These are phyloP conservation scores for Brachionus manjavacas DNA, from an alignment of 1,140 invertebrate genomes.

Conservation along the genomic window DNA sequence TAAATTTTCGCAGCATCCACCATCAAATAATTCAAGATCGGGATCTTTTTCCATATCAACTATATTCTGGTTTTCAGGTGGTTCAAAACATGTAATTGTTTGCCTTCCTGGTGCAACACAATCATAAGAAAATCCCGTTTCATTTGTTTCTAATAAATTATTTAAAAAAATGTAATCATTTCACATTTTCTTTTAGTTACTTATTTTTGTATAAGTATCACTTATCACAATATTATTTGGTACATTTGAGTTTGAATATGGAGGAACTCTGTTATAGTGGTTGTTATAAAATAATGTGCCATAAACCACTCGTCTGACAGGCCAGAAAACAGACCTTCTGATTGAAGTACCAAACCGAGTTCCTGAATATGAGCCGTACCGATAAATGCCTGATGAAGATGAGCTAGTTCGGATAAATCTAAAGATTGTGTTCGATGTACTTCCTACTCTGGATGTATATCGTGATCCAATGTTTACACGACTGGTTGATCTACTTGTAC, in stretches of 20 bases:
- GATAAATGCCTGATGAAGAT: neutral
- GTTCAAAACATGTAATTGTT: constrained; percentile 20
- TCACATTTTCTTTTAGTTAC: neutral
- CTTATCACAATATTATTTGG: neutral
- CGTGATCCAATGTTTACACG: neutral
- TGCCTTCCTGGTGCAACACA: neutral
- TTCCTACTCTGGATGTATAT: constrained; percentile 7
- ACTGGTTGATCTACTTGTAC: neutral
- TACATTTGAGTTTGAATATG: neutral
- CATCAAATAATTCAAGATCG: neutral
- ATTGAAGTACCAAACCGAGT: constrained; percentile 26
- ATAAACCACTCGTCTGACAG: constrained; percentile 37
- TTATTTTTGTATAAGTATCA: neutral
- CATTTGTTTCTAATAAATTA: neutral
- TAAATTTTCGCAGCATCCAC: constrained; percentile 9
- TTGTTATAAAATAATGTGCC: neutral
- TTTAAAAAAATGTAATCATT: neutral
- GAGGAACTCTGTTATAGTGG: neutral
- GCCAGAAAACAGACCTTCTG: constrained; percentile 17
- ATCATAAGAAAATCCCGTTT: neutral
- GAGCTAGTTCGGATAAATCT: neutral
- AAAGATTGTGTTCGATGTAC: neutral
- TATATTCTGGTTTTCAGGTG: neutral
- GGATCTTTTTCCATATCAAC: neutral
- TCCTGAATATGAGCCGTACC: neutral